These are phyloP conservation scores for Ornithoptera priamus DNA, from an alignment of 2,888 invertebrate genomes.

Conservation along the genomic window DNA sequence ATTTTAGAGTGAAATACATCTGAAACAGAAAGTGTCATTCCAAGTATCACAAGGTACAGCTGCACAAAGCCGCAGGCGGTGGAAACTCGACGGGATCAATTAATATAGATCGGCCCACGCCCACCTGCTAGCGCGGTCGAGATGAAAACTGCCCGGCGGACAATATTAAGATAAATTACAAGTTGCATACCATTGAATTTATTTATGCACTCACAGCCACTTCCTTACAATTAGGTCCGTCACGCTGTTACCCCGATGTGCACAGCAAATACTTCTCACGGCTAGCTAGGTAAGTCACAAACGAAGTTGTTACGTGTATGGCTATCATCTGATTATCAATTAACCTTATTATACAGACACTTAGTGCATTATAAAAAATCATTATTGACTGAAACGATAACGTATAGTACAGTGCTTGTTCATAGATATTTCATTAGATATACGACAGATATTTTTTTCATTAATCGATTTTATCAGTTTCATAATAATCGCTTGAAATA, in stretches of 20 bases:
- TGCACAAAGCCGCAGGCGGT: constrained; percentile 32
- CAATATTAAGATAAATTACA: constrained; percentile 71
- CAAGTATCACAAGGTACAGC: constrained; percentile 40
- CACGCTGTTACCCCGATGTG: neutral
- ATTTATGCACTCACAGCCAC: constrained; percentile 42
- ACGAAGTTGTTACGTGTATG: neutral
- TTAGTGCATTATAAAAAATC: constrained; percentile 37
- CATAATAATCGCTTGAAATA: neutral
- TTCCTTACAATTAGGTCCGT: constrained; percentile 29
- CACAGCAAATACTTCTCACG: neutral
- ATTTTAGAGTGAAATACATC: constrained; percentile 33
- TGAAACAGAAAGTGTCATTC: constrained; percentile 41
- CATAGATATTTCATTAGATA: neutral
- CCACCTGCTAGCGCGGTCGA: constrained; percentile 55
- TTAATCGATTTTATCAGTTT: neutral
- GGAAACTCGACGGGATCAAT: constrained; percentile 57
- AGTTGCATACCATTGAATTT: constrained; percentile 49
- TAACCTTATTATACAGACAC: constrained; percentile 38
- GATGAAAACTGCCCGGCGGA: constrained; percentile 58
- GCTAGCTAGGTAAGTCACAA: neutral
- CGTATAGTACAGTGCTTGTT: neutral
- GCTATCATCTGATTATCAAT: constrained; percentile 46
- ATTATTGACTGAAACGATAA: constrained; percentile 33
- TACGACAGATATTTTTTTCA: neutral
- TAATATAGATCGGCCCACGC: constrained; percentile 57